Conservation (phyloP, 2,797 vertebrate species). For the Myiotriccus ornatus region DNA sequence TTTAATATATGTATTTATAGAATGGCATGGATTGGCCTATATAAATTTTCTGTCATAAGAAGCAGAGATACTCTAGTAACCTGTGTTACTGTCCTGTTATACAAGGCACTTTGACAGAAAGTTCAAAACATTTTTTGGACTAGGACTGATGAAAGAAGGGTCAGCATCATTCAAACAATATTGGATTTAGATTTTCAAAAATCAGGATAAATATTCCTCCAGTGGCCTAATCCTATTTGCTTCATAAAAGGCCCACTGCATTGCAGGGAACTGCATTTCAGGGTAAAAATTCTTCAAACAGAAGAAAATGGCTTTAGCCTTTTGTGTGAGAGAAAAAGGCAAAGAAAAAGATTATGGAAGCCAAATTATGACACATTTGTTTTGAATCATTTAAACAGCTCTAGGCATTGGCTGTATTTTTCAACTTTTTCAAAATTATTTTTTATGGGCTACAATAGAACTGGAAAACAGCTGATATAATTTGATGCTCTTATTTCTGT, state of each 20-base stretch:
- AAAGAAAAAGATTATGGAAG: constrained; percentile 4
- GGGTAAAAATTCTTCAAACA: constrained; percentile 5
- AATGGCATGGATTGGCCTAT: background rate
- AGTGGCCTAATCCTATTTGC: constrained; percentile 40
- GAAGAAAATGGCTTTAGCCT: background rate
- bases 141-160: background rate
- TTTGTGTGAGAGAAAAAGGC: background rate
- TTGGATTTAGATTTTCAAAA: constrained; percentile 26
- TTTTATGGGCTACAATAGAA: background rate
- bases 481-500: background rate
- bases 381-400: constrained; percentile 2
- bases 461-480: background rate
- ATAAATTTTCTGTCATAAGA: background rate
- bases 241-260: background rate
- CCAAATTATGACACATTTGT: background rate
- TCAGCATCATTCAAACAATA: background rate
- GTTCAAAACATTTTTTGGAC: background rate
- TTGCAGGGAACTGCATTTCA: background rate
- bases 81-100: background rate
- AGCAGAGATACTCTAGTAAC: background rate
- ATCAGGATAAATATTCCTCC: constrained; percentile 30
- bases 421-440: background rate
- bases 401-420: background rate
- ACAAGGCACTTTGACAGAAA: background rate
- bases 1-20: background rate